Evolutionary conservation across 1,140 invertebrate genomes (phyloP), one percentile per base, ranked within the genome.

Genomic region (Drosophila bocki): DNA sequence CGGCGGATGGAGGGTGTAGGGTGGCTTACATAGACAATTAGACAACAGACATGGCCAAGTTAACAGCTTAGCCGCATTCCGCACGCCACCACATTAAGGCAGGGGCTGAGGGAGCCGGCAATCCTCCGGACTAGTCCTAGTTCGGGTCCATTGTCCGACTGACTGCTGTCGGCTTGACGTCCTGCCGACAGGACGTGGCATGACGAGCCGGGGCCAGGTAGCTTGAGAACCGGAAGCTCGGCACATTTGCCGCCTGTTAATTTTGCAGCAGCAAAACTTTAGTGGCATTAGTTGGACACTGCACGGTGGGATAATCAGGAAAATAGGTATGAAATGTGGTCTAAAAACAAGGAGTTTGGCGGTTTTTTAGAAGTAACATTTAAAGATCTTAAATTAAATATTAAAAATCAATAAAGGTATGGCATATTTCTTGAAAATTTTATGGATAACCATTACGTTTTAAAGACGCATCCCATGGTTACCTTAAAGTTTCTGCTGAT

Each of bases 221-320:
- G 67, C 69, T 53, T n/a, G 42, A 75, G 64, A 83, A 82, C 75
- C 64, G 82, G 82, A 86, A 86, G 56, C 67, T 72, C 53, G 48
- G 63, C 76, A 82, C 83, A 76, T 75, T 79, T 71, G 54, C 83
- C 53, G 54, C 39, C 59, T 76, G 79, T 82, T 87, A 82, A 87
- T 86, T 86, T 72, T 71, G 79, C 48, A 56, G 64, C 47, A 60
- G 32, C 44, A 62, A 82, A 54, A 87, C 75, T 72, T 76, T 71
- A 32, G 33, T 57, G 44, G 58, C 62, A 57, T 65, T 70, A 71
- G 64, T 35, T 60, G 19, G n/a, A 19, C 35, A 32, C 9, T n/a
- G 47, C 22, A 76, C 74, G 11, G 37, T 76, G 53, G 74, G 26
- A 65, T 39, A 51, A 33, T 48, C 33, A 33, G 37, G 13, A 3